phyloP scores from a whole-genome alignment of 2,888 invertebrate species.

The Theretra japonica region DNA sequence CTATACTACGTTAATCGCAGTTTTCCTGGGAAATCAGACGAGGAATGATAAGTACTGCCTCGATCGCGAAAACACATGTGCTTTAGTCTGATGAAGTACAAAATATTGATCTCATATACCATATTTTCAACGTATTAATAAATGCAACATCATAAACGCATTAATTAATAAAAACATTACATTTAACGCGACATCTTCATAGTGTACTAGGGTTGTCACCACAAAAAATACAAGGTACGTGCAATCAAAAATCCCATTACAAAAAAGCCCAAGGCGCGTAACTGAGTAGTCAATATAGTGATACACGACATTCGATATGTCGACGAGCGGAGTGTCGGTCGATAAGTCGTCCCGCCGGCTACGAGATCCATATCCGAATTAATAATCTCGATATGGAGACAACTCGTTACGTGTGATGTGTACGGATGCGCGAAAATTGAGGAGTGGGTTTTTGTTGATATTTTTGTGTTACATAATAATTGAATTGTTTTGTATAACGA shows the following conservation, averaged over 20 bases:
- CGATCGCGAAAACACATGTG: no score
- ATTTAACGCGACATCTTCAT: background rate
- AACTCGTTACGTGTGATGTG: conserved; percentile 67
- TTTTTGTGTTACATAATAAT: no score
- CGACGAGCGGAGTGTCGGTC: conserved; percentile 51
- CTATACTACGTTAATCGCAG: no score
- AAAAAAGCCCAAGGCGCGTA: conserved; percentile 64
- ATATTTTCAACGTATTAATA: no score
- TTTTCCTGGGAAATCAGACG: no score
- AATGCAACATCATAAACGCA: no score
- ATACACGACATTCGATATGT: conserved; percentile 51
- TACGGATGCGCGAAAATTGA: conserved; percentile 27
- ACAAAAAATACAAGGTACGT: background rate
- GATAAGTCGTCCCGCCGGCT: conserved; percentile 71
- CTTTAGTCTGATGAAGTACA: no score
- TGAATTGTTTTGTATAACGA: no score
- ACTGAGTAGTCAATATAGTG: conserved; percentile 41
- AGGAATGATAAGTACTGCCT: no score
- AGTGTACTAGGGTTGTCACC: background rate
- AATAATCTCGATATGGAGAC: conserved; percentile 75
- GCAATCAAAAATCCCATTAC: conserved; percentile 44
- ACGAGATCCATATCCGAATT: conserved; percentile 80
- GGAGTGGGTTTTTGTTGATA: background rate
- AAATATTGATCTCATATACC: no score
- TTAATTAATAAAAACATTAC: background rate